Conservation (phyloP, 2,888 invertebrate genomes). For the Diplazon laetatorius region DNA sequence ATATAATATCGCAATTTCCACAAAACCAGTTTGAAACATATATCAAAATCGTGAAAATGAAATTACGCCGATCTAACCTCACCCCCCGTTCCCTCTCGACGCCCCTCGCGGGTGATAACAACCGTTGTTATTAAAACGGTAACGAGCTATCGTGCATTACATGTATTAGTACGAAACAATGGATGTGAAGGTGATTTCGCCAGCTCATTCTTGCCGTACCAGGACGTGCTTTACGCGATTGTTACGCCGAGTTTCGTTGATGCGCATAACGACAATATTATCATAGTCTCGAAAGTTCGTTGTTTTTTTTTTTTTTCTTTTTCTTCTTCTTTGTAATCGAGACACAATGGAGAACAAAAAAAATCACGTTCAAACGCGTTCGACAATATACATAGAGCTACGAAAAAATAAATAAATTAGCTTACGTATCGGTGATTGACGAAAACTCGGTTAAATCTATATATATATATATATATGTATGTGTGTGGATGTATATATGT, state of each 20-base stretch:
- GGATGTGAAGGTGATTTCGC: conserved; percentile 72
- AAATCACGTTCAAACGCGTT: too few relatives aligned
- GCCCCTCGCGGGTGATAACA: background rate
- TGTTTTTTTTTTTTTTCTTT: conserved; percentile 15
- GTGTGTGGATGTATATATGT: too few relatives aligned
- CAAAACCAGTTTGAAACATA: too few relatives aligned
- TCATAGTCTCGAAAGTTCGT: background rate
- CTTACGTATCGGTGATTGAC: conserved; percentile 73
- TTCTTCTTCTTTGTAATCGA: too few relatives aligned
- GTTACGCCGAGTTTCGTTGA: conserved; percentile 30
- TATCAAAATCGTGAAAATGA: too few relatives aligned
- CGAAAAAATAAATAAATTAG: too few relatives aligned
- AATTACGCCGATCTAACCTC: too few relatives aligned
- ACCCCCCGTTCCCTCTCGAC: too few relatives aligned
- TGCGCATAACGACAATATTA: conserved; percentile 10
- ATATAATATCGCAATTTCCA: conserved; percentile 37
- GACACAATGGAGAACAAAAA: too few relatives aligned
- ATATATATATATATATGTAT: too few relatives aligned
- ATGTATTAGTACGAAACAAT: conserved; percentile 61
- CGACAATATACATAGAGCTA: conserved; percentile 60
- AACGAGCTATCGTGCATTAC: conserved; percentile 24
- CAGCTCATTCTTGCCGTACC: conserved; percentile 77
- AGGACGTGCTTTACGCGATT: conserved; percentile 71
- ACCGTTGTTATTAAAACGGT: background rate
- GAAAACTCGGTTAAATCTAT: conserved; percentile 69